Base-by-base conservation (phyloP, 1,140 invertebrate species). In the Whitmania pigra region DNA sequence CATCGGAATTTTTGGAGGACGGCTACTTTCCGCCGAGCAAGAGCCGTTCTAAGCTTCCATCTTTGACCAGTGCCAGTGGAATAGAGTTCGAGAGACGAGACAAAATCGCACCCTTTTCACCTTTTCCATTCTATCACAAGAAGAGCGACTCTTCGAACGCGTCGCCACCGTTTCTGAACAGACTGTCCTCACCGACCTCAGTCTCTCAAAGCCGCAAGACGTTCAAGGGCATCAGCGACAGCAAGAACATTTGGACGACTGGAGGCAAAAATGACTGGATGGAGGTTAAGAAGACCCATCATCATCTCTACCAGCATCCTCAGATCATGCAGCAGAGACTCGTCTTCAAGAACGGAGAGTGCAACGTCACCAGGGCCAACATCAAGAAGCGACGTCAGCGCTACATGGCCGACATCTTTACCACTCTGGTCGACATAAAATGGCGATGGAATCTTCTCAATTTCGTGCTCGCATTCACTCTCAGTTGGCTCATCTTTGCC, bases 321-420 rank as follows among this genome's bases (percentile, higher is more conserved):
- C 80, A 79, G 69, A 78, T 77, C 13, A 77, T 79, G 76, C 74
- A 80, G 31, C 73, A 79, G 67, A 69, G 81, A 36, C 73, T 94
- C 57, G 90, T 95, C 60, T 92, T 92, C 84, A 94, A 94, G 82
- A 92, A 93, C 83, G 92, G 93, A 67, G 92, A 93, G 78, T 92
- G 91, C 80, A 95, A 94, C 83, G 89, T 95, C 53, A 89, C 90
- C 69, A 90, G 93, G 82, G 89, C 89, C 76, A 93, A 93, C 84
- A 91, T 94, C 75, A 89, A 90, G 68, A 94, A 94, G 83, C 84
- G 91, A 78, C 85, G 89, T 77, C 85, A 90, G 78, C 87, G 88
- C 77, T 95, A 93, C 85, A 84, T 95, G 75, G 90, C 91, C 82
- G 89, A 92, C 55, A 90, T 92, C 80, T 92, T 91, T 77, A 90